phyloP scores from a whole-genome alignment of 2,113 vertebrate species.

The Odocoileus hemionus region DNA sequence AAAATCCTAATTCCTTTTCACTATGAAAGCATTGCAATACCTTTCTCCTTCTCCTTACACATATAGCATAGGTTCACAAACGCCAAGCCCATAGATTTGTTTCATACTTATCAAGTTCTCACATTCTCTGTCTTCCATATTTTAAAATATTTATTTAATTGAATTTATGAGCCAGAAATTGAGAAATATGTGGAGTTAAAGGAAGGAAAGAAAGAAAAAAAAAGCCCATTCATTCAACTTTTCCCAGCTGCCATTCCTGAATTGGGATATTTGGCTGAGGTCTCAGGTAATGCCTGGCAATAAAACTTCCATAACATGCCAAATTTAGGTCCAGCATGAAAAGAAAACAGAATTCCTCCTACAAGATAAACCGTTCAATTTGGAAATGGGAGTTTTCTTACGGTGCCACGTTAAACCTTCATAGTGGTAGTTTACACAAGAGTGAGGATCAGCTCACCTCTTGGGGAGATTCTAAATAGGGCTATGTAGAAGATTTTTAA shows the following conservation, averaged over 20 bases:
- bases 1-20: not conserved
- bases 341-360: slow-evolving; percentile 69
- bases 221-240: slow-evolving; percentile 75
- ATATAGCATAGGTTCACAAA: not conserved
- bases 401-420: slow-evolving; percentile 42
- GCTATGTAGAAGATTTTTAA: slow-evolving; percentile 35
- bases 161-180: slow-evolving; percentile 76
- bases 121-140: slow-evolving; percentile 52
- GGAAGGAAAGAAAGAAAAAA: slow-evolving; percentile 51
- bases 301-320: slow-evolving; percentile 77
- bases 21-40: not conserved
- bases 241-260: slow-evolving; percentile 75
- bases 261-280: slow-evolving; percentile 66
- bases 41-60: not conserved
- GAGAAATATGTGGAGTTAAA: slow-evolving; percentile 71
- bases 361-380: slow-evolving; percentile 74
- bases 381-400: slow-evolving; percentile 62
- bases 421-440: slow-evolving; percentile 20
- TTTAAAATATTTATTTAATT: slow-evolving; percentile 71
- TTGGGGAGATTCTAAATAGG: slow-evolving; percentile 28
- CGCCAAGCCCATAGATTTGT: not conserved
- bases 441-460: not conserved
- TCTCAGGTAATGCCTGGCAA: slow-evolving; percentile 76
- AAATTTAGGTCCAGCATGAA: slow-evolving; percentile 76
- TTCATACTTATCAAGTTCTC: slow-evolving; percentile 56